A percentile compares a stretch with the other conserved stretches of the same genome.
phyloP scores from a whole-genome alignment of 2,113 vertebrate species.

The Trinectes maculatus region DNA sequence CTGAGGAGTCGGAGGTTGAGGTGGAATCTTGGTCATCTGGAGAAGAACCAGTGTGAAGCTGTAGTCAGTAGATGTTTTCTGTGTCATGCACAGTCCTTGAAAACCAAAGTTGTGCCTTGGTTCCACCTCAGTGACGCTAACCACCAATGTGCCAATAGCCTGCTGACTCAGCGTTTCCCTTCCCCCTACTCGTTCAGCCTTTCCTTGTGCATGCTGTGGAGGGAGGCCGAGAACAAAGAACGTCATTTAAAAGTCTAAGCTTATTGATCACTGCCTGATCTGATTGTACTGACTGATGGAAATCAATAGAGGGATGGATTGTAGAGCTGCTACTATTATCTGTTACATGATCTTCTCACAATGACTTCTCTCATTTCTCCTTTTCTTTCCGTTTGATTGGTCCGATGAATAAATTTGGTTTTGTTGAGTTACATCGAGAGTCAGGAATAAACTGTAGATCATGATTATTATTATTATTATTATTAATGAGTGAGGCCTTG shows the following conservation, averaged over 20 bases:
- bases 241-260: conserved; percentile 60
- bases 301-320: conserved; percentile 50
- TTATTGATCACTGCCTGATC: conserved; percentile 60
- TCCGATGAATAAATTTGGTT: no score
- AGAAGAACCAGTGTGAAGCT: conserved; percentile 55
- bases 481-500: no score
- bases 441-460: conserved; percentile 60
- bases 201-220: conserved; percentile 21
- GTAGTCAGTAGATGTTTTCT: background rate
- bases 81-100: background rate
- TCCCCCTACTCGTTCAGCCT: background rate
- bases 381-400: no score
- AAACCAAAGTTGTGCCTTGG: conserved; percentile 63
- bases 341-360: no score
- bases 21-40: conserved; percentile 79
- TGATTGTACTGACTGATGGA: conserved; percentile 43
- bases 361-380: conserved; percentile 4
- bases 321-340: no score
- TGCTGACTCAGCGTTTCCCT: background rate
- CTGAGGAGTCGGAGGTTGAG: conserved; percentile 76
- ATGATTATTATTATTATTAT: no score
- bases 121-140: conserved; percentile 16
- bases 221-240: conserved; percentile 35
- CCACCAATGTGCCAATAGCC: conserved; percentile 59
- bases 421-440: conserved; percentile 26